phyloP scores from a whole-genome alignment of 2,797 vertebrate species.

The Lindbergichthys nudifrons region DNA sequence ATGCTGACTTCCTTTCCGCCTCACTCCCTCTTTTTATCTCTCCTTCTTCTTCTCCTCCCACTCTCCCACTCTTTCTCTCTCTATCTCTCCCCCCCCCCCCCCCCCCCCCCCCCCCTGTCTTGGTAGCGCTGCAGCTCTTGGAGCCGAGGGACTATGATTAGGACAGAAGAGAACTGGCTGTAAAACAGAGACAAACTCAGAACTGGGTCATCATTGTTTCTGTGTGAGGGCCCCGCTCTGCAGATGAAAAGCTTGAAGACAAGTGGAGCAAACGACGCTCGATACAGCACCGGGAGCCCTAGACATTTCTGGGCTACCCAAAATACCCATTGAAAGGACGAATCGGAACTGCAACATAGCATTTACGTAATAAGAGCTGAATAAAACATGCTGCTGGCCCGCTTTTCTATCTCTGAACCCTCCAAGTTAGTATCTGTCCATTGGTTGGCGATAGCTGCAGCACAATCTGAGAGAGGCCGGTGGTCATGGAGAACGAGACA shows the following conservation, averaged over 20 bases:
- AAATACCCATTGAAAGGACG: slow-evolving; percentile 60
- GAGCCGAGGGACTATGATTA: slow-evolving; percentile 81
- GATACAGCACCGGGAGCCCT: slow-evolving; percentile 65
- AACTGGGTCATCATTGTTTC: slow-evolving; percentile 85
- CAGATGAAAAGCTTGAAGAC: slow-evolving; percentile 81
- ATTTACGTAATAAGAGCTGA: slow-evolving; percentile 77
- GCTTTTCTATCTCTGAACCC: slow-evolving; percentile 61
- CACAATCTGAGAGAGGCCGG: slow-evolving; percentile 31
- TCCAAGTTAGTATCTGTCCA: slow-evolving; percentile 48
- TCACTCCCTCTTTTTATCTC: slow-evolving; percentile 61
- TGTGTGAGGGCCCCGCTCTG: slow-evolving; percentile 73
- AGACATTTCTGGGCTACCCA: slow-evolving; percentile 77
- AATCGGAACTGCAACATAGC: slow-evolving; percentile 62
- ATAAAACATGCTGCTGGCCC: slow-evolving; percentile 77
- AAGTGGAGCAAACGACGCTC: slow-evolving; percentile 65
- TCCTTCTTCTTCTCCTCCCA: slow-evolving; percentile 36
- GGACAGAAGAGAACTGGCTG: slow-evolving; percentile 81
- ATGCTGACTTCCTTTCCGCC: slow-evolving; percentile 49
- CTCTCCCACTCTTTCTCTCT: slow-evolving; percentile 40
- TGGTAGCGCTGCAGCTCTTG: slow-evolving; percentile 65
- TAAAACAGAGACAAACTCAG: slow-evolving; percentile 79
- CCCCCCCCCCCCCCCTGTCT: slow-evolving; percentile 51
- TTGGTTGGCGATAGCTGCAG: slow-evolving; percentile 21
- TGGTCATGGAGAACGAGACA: slow-evolving; percentile 42
- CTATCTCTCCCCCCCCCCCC: neutral